Evolutionary conservation across 64 coral and sea anemone species (phyloP).

Genomic region (Acropora yongei): DNA sequence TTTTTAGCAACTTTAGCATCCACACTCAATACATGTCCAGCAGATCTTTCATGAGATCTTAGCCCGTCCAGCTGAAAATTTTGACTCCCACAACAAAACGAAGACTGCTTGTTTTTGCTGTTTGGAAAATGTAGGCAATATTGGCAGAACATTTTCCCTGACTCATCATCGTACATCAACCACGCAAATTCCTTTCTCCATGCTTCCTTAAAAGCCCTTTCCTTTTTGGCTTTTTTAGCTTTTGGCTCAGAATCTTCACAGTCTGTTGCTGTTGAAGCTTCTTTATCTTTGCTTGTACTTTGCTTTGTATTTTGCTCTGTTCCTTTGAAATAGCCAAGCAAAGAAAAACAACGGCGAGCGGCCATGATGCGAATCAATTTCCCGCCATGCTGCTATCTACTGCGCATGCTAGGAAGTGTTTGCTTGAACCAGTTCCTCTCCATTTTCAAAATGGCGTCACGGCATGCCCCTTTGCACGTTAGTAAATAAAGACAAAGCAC

Average conservation of each 20-base stretch:
- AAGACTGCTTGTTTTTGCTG: constrained; percentile 22
- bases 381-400: constrained; percentile 27
- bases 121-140: constrained; percentile 36
- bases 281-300: constrained; percentile 36
- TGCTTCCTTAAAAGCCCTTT: constrained; percentile 23
- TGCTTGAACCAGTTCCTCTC: constrained; percentile 26
- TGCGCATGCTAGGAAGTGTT: background rate
- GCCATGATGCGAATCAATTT: constrained; percentile 11
- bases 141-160: constrained; percentile 32
- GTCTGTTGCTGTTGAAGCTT: constrained; percentile 11
- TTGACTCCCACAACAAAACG: constrained; percentile 26
- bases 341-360: constrained; percentile 21
- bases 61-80: constrained; percentile 26
- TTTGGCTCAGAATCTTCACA: constrained; percentile 33
- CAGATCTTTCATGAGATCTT: constrained; percentile 22
- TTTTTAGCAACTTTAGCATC: constrained; percentile 21
- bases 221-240: too few species aligned
- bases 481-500: too few species aligned
- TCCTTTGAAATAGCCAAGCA: constrained; percentile 10
- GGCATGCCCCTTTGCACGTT: background rate
- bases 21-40: constrained; percentile 21
- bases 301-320: constrained; percentile 9
- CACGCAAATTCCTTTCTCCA: constrained; percentile 32
- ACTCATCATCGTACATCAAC: background rate
- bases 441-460: constrained; percentile 21